Evolutionary conservation across 2,888 invertebrate genomes (phyloP), one percentile per base, ranked within the genome.

Genomic region (Eupithecia exiguata): DNA sequence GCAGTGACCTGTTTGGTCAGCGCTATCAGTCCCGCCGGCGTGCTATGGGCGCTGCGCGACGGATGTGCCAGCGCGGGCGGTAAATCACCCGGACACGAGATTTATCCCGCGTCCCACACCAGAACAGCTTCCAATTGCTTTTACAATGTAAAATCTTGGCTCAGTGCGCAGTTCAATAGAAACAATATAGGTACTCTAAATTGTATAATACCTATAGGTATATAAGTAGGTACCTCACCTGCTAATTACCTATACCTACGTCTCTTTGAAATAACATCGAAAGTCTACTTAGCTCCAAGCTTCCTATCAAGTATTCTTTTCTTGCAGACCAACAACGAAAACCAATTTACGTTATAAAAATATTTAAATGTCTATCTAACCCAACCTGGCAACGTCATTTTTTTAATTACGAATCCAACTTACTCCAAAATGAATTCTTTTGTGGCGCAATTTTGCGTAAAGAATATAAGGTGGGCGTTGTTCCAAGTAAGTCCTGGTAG

Each of bases 81-180:
- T 87, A 84, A 86, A 86, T 85, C 84, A 84, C 80, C 72, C 68
- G 77, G 83, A 78, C 83, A 72, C 81, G 82, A 83, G 84, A 86
- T 86, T 84, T 84, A 83, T 84, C 82, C 80, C 80, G 77, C 69
- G 61, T 66, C 69, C 62, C 68, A 69, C 73, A 66, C 35, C 61
- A 61, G 70, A 65, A 53, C 62, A 62, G 66, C 43, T 74, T 66
- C 43, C 63, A 74, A 75, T 78, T 74, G 71, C 63, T 77, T 77
- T 67, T 62, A 74, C 72, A 69, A 66, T 72, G 53, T 71, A 68
- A 75, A 63, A 66, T 62, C 68, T 68, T 63, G 43, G 62, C 62
- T 35, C 62, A 35, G 35, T 25, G 38, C 25, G n/a, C 66, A 14
- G 12, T 25, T 43, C 9, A 21, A 40, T 38, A 21, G 66, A 66